These are phyloP conservation scores for Drosophila pegasa DNA, from an alignment of 2,888 invertebrate species.

Conservation along the genomic window DNA sequence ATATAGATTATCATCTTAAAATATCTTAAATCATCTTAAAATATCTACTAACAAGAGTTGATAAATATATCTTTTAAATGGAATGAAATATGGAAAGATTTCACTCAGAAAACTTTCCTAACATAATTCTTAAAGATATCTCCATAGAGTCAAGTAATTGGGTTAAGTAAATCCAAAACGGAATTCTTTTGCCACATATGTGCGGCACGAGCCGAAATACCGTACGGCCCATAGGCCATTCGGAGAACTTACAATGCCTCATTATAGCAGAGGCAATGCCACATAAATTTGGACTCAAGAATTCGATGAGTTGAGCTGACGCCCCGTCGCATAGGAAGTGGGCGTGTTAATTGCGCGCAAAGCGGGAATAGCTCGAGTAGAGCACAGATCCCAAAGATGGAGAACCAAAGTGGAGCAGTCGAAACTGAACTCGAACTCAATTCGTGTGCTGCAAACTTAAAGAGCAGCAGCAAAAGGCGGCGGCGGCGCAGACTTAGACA, in stretches of 20 bases:
- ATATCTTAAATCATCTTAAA: too few species aligned
- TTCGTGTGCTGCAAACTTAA: conserved; percentile 8
- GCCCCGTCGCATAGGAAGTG: conserved; percentile 13
- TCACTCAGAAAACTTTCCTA: not conserved
- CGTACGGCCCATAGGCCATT: not conserved
- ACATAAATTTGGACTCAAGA: conserved; percentile 67
- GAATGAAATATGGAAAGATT: too few species aligned
- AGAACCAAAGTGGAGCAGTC: conserved; percentile 51
- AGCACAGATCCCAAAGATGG: conserved; percentile 7
- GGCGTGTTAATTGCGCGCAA: conserved; percentile 64
- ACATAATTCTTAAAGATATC: not conserved
- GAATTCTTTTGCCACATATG: conserved; percentile 23
- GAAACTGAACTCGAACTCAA: conserved; percentile 16
- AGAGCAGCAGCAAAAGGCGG: not conserved
- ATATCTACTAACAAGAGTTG: too few species aligned
- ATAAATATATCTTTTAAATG: too few species aligned
- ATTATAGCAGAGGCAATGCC: conserved; percentile 59
- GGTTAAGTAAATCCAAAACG: not conserved
- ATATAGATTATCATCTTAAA: too few species aligned
- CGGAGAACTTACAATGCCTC: conserved; percentile 44
- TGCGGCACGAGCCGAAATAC: conserved; percentile 59
- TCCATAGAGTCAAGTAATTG: not conserved
- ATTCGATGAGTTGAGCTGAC: not conserved
- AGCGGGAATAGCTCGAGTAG: conserved; percentile 39
- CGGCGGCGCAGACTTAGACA: conserved; percentile 18